Evolutionary conservation across 2,888 invertebrate genomes (phyloP).

Genomic region (Drosophila trichaetosa): DNA sequence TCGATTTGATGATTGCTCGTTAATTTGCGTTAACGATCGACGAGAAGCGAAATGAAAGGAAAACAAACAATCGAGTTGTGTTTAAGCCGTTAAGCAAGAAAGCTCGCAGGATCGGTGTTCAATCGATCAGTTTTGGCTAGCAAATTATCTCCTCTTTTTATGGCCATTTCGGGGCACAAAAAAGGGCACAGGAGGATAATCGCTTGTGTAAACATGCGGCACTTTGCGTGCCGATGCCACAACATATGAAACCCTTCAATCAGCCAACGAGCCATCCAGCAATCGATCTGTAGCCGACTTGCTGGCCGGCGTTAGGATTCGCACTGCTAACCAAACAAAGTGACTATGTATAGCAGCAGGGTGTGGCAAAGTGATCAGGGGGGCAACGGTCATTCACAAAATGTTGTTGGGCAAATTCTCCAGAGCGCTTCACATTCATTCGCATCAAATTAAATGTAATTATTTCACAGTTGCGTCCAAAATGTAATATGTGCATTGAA

Average conservation of each 20-base stretch:
- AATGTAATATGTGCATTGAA: constrained; percentile 54
- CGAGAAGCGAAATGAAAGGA: constrained; percentile 22
- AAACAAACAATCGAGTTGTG: constrained; percentile 72
- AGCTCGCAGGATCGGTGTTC: constrained; percentile 64
- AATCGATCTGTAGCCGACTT: constrained; percentile 19
- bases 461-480: constrained; percentile 55
- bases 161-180: constrained; percentile 54
- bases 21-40: constrained; percentile 82
- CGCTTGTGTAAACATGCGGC: constrained; percentile 77
- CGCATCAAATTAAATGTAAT: constrained; percentile 75
- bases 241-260: constrained; percentile 71
- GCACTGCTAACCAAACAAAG: constrained; percentile 75
- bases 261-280: constrained; percentile 30
- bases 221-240: constrained; percentile 75
- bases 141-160: constrained; percentile 82
- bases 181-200: constrained; percentile 62
- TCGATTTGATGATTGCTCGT: constrained; percentile 82
- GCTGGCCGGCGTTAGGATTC: constrained; percentile 73
- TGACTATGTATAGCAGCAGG: constrained; percentile 4
- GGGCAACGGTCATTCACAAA: constrained; percentile 26
- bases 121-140: constrained; percentile 63
- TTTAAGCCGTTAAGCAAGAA: constrained; percentile 62
- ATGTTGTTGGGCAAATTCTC: constrained; percentile 55
- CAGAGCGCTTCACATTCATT: constrained; percentile 62
- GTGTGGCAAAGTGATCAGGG: neutral